phyloP scores from a whole-genome alignment of 2,113 vertebrate species.

The Taxidea taxus region DNA sequence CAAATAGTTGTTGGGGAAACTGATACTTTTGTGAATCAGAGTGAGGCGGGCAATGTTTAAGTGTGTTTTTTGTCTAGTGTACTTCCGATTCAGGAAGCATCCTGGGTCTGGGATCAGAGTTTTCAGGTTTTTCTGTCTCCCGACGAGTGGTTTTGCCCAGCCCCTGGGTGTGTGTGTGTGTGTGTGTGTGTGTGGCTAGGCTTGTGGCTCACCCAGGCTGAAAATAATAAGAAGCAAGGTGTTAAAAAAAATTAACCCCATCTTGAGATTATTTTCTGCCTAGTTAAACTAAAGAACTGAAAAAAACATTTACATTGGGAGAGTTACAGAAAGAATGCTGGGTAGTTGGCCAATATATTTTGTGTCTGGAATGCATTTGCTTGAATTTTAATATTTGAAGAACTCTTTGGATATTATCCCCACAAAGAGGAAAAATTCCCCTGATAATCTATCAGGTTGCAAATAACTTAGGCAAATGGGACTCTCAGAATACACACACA shows the following conservation, averaged over 20 bases:
- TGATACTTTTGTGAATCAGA: background rate
- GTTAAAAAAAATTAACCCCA: background rate
- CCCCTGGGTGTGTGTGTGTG: no score
- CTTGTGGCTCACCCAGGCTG: background rate
- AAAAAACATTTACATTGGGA: background rate
- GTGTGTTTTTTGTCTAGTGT: background rate
- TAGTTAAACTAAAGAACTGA: background rate
- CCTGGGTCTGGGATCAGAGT: background rate
- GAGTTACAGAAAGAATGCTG: constrained; percentile 1
- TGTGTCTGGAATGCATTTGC: constrained; percentile 44
- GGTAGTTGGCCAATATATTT: background rate
- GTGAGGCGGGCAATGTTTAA: background rate
- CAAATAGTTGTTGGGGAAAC: background rate
- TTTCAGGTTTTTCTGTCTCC: background rate
- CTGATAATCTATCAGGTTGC: background rate
- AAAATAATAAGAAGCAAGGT: background rate
- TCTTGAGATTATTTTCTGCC: background rate
- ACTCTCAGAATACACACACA: background rate
- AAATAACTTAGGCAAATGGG: background rate
- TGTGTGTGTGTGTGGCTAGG: no score
- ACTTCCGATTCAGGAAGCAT: background rate
- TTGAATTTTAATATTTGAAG: constrained; percentile 52
- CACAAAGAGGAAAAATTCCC: background rate
- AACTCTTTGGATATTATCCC: constrained; percentile 8
- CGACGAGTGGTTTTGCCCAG: background rate